Percentiles rank a stretch among this genome's conserved stretches.
phyloP scores from a whole-genome alignment of 2,797 vertebrate genomes.

The Erpetoichthys calabaricus region DNA sequence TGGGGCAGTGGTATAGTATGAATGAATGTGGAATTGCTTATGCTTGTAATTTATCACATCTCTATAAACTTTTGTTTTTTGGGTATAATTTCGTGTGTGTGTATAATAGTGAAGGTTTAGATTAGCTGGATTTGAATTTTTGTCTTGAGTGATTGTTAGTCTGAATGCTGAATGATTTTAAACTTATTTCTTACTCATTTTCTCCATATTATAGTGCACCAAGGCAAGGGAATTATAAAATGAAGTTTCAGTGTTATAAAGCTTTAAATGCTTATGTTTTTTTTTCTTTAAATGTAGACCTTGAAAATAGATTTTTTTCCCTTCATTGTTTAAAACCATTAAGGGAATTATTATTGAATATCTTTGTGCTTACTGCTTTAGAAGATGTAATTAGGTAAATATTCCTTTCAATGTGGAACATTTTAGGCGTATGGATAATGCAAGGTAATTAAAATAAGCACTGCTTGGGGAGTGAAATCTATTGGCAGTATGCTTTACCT shows the following conservation, averaged over 20 bases:
- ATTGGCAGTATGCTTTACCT: conserved; percentile 51
- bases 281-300: background rate
- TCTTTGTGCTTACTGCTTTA: conserved; percentile 42
- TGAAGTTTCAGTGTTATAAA: conserved; percentile 5
- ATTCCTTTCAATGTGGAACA: conserved; percentile 42
- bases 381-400: conserved; percentile 57
- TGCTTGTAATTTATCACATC: too few relatives aligned
- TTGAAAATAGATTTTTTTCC: too few relatives aligned
- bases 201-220: conserved; percentile 1
- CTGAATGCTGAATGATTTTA: background rate
- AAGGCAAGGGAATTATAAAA: conserved; percentile 6
- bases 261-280: conserved; percentile 6
- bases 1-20: too few relatives aligned
- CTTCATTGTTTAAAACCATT: conserved; percentile 2
- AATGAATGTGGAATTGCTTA: too few relatives aligned
- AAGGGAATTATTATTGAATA: conserved; percentile 40
- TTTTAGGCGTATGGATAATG: conserved; percentile 50
- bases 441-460: conserved; percentile 62
- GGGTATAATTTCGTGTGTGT: too few relatives aligned
- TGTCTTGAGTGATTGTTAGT: too few relatives aligned
- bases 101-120: too few relatives aligned
- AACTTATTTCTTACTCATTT: background rate
- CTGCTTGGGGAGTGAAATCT: conserved; percentile 51
- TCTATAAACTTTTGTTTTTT: too few relatives aligned
- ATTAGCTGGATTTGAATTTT: too few relatives aligned